Conservation (phyloP, 2,888 invertebrate genomes). For the Drosophila stalkeri region DNA sequence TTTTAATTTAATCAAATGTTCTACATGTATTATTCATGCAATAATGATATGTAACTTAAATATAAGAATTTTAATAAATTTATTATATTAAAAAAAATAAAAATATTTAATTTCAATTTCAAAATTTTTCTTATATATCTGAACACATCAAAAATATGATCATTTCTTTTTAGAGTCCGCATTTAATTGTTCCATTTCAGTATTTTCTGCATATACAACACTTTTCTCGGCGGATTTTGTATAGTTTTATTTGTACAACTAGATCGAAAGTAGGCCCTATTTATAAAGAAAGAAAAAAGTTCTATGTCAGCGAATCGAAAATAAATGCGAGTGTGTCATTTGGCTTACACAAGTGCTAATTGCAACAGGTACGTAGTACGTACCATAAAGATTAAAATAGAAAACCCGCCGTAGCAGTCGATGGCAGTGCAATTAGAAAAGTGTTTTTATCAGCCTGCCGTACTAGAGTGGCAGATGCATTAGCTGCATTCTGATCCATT, state of each 20-base stretch:
- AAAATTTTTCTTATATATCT: not conserved
- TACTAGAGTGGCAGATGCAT: slow-evolving; percentile 3
- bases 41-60: too few species aligned
- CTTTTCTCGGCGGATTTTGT: not conserved
- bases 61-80: not conserved
- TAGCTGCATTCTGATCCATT: slow-evolving; percentile 18
- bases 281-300: slow-evolving; percentile 4
- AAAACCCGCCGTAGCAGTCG: slow-evolving; percentile 22
- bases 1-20: not conserved
- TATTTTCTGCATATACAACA: slow-evolving; percentile 6
- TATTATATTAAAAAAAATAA: not conserved
- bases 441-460: slow-evolving; percentile 30
- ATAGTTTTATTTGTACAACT: not conserved
- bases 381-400: slow-evolving; percentile 67
- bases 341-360: slow-evolving; percentile 29
- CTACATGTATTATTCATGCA: too few species aligned
- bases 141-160: not conserved
- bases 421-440: slow-evolving; percentile 10
- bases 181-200: not conserved
- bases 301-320: slow-evolving; percentile 48
- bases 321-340: slow-evolving; percentile 39
- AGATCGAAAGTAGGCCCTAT: slow-evolving; percentile 12
- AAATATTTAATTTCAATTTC: not conserved
- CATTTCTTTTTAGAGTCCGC: too few species aligned
- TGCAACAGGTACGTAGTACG: slow-evolving; percentile 39